Base-by-base conservation (phyloP, 2,888 invertebrate species). In the Dicranocentrus wangi region DNA sequence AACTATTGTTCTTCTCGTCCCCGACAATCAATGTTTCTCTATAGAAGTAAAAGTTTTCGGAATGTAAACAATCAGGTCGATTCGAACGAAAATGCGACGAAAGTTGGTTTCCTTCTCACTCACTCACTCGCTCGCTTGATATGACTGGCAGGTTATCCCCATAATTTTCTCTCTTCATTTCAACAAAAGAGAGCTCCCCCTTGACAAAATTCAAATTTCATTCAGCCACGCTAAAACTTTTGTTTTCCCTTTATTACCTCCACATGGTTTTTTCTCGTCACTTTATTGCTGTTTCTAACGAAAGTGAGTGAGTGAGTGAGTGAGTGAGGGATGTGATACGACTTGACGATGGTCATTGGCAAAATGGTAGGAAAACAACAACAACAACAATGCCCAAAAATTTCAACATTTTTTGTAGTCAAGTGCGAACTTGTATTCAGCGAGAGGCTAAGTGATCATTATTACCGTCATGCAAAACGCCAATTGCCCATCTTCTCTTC, bases 391-490 rank as follows among this genome's bases (percentile, higher is more conserved):
- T 27, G 65, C 19, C 39, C 17, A 42, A 23, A 65, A 43, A 60
- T 63, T 77, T n/a, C n/a, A n/a, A n/a, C n/a, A n/a, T n/a, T n/a
- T n/a, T n/a, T n/a, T 60, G 27, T 70, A 70, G 19, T 15, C 61
- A 77, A 77, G 70, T 70, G 77, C 39, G 70, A 77, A 70, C 63
- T 61, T 47, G 25, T 58, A 47, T 15, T 2, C 10, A 25, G 60
- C 55, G 72, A 60, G 60, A 72, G 63, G 53, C n/a, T n/a, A n/a
- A n/a, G n/a, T n/a, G n/a, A n/a, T 68, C 66, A 72, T 79, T 66
- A 79, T 79, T 79, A 72, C 47, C 63, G 72, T 72, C 79, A 79
- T 79, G 79, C 79, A 79, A 79, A 1, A 17, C 17, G 19, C 32
- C 58, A 60, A 68, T 61, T 23, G 60, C 28, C 17, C 47, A 69